Percentiles rank a stretch among this genome's conserved stretches.
Evolutionary conservation across 2,888 invertebrate species (phyloP).

Genomic region (Siphlonurus alternatus): DNA sequence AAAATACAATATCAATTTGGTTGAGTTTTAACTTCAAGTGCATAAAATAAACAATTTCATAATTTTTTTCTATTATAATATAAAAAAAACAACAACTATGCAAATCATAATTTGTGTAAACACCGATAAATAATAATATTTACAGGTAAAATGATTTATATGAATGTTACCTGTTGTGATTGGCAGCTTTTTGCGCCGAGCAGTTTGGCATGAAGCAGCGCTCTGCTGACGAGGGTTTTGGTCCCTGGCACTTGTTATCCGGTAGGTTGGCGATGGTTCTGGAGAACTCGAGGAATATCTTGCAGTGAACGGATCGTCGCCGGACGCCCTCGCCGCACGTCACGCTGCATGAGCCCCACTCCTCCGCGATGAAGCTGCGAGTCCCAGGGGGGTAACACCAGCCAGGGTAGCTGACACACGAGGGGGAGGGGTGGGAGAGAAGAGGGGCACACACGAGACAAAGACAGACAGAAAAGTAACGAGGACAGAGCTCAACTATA

Average conservation of each 20-base stretch:
- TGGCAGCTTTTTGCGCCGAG: not conserved
- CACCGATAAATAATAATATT: too few species aligned
- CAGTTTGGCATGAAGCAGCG: slow-evolving; percentile 49
- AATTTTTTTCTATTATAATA: too few species aligned
- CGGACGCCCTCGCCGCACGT: slow-evolving; percentile 80
- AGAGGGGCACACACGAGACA: too few species aligned
- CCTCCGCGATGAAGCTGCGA: slow-evolving; percentile 80
- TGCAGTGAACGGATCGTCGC: slow-evolving; percentile 81
- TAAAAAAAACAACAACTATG: too few species aligned
- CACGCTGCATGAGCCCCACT: slow-evolving; percentile 84
- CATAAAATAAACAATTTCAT: too few species aligned
- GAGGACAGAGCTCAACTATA: too few species aligned
- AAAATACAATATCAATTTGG: too few species aligned
- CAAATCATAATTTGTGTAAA: too few species aligned
- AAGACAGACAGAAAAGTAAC: not conserved
- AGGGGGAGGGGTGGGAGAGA: not conserved
- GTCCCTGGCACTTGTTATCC: slow-evolving; percentile 72
- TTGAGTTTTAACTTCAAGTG: too few species aligned
- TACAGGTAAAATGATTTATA: not conserved
- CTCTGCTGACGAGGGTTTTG: slow-evolving; percentile 65
- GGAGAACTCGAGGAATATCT: slow-evolving; percentile 85
- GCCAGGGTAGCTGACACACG: not conserved
- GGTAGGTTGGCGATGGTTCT: slow-evolving; percentile 74
- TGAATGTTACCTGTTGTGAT: not conserved
- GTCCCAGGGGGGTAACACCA: not conserved